Conservation (phyloP, 2,888 invertebrate species). For the Noctuana brunneofusca region DNA sequence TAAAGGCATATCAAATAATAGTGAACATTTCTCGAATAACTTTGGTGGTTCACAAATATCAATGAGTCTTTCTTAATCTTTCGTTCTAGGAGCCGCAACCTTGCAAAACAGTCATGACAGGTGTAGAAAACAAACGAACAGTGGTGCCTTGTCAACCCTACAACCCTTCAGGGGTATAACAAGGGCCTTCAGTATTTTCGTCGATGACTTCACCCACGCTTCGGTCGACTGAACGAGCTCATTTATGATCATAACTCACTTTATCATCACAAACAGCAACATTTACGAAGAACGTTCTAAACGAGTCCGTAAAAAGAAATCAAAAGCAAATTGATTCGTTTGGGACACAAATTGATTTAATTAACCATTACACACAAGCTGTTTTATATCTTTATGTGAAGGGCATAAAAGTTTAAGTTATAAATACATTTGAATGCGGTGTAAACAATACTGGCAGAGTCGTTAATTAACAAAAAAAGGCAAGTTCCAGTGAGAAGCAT, state of each 20-base stretch:
- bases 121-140: neutral
- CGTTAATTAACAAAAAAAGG: slow-evolving; percentile 29
- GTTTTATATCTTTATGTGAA: slow-evolving; percentile 16
- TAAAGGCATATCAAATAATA: too few species aligned
- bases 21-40: neutral
- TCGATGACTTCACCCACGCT: slow-evolving; percentile 69
- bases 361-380: slow-evolving; percentile 13
- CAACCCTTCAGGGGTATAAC: slow-evolving; percentile 22
- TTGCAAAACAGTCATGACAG: neutral
- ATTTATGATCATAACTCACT: slow-evolving; percentile 55
- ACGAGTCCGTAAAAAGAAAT: slow-evolving; percentile 27
- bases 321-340: slow-evolving; percentile 21
- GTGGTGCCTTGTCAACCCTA: slow-evolving; percentile 32
- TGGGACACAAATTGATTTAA: slow-evolving; percentile 31
- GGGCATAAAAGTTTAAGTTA: slow-evolving; percentile 15
- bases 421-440: neutral
- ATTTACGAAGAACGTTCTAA: slow-evolving; percentile 39
- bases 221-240: slow-evolving; percentile 48
- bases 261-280: slow-evolving; percentile 46
- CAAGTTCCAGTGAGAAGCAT: slow-evolving; percentile 44
- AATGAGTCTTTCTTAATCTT: neutral
- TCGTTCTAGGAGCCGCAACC: too few species aligned
- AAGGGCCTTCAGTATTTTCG: slow-evolving; percentile 50
- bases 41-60: neutral
- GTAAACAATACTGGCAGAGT: slow-evolving; percentile 23